phyloP scores from a whole-genome alignment of 2,888 invertebrate genomes.

The Hirtodrosophila alboralis region DNA sequence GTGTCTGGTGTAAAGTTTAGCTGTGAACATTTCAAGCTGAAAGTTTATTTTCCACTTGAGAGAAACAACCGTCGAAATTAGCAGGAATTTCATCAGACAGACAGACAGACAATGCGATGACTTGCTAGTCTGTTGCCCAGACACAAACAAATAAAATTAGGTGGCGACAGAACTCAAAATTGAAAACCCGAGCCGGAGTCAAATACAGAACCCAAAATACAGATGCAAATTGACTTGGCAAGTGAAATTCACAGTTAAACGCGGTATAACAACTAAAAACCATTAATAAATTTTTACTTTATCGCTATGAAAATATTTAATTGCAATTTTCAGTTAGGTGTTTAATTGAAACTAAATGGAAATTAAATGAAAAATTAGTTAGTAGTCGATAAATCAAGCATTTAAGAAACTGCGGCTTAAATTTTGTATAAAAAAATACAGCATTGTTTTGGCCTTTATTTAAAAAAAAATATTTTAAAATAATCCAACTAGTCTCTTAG shows the following conservation, averaged over 20 bases:
- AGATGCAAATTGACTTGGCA: conserved; percentile 1
- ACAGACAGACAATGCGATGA: conserved; percentile 36
- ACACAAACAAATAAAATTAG: conserved; percentile 58
- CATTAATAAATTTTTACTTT: conserved; percentile 65
- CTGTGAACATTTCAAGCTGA: conserved; percentile 38
- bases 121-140: conserved; percentile 32
- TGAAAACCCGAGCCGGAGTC: conserved; percentile 3
- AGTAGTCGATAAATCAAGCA: too few species aligned
- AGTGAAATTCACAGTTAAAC: conserved; percentile 3
- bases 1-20: conserved; percentile 17
- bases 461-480: too few species aligned
- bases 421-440: too few species aligned
- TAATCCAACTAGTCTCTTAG: too few species aligned
- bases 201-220: not conserved
- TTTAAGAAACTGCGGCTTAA: too few species aligned
- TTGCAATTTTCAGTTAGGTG: too few species aligned
- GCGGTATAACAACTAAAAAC: conserved; percentile 33
- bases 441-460: too few species aligned
- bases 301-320: conserved; percentile 53
- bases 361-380: too few species aligned
- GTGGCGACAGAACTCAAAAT: conserved; percentile 39
- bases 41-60: conserved; percentile 59
- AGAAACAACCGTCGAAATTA: conserved; percentile 45
- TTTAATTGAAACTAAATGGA: too few species aligned
- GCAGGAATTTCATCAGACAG: conserved; percentile 27